Percentiles rank a stretch among this genome's conserved stretches.
These are phyloP conservation scores for Crotalus horridus DNA, from an alignment of 2,113 vertebrate genomes.

Conservation along the genomic window DNA sequence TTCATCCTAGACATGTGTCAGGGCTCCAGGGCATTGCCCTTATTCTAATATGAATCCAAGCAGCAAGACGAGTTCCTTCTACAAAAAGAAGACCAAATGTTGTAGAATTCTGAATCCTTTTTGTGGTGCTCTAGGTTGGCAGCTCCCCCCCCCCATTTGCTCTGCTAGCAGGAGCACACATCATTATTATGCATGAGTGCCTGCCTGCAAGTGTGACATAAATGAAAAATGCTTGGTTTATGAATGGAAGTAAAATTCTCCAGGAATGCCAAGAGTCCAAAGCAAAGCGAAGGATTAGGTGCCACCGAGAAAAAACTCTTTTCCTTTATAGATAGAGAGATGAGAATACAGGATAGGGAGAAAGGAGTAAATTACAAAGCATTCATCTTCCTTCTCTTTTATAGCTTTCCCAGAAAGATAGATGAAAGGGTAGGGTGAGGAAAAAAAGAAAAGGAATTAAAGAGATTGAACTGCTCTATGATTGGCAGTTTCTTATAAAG, in stretches of 20 bases:
- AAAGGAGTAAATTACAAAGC: slow-evolving; percentile 24
- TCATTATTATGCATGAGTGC: slow-evolving; percentile 13
- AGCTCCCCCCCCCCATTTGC: slow-evolving; percentile 45
- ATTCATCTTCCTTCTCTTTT: neutral
- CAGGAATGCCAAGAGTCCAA: slow-evolving; percentile 23
- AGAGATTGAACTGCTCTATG: neutral
- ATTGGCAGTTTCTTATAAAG: neutral
- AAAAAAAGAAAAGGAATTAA: slow-evolving; percentile 26
- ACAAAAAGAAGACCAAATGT: slow-evolving; percentile 27
- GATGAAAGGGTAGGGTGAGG: neutral
- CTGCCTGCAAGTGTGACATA: slow-evolving; percentile 13
- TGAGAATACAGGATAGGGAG: slow-evolving; percentile 3
- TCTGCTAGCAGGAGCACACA: slow-evolving; percentile 34
- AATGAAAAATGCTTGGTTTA: slow-evolving; percentile 53
- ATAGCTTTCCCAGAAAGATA: neutral
- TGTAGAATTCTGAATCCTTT: slow-evolving; percentile 35
- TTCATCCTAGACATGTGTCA: slow-evolving; percentile 30
- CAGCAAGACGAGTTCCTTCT: neutral
- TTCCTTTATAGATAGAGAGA: neutral
- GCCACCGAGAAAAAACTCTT: slow-evolving; percentile 18
- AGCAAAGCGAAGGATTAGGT: neutral
- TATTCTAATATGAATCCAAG: slow-evolving; percentile 23
- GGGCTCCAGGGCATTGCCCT: neutral
- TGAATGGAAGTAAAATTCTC: slow-evolving; percentile 34
- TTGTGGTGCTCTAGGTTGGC: slow-evolving; percentile 24